Conservation (phyloP, 2,797 vertebrate genomes). For the Anableps anableps region DNA sequence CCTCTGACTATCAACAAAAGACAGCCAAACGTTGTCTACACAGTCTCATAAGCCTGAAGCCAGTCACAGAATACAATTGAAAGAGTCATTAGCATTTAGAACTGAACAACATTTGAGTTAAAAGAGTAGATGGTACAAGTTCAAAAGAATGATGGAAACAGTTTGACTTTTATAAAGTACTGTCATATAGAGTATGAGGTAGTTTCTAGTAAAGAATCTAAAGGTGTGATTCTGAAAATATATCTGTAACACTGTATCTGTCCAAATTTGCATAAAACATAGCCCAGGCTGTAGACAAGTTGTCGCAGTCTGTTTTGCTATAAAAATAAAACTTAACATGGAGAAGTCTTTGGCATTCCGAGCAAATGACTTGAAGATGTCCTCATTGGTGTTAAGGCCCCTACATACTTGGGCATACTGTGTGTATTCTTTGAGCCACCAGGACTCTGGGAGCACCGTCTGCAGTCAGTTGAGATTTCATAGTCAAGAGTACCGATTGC, state of each 20-base stretch:
- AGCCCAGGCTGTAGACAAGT: not conserved
- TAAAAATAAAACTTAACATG: no score
- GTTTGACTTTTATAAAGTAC: not conserved
- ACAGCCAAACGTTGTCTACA: conserved; percentile 15
- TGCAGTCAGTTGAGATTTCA: no score
- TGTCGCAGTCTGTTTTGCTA: not conserved
- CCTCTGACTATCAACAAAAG: conserved; percentile 65
- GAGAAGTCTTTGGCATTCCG: not conserved
- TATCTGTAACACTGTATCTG: not conserved
- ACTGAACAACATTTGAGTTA: not conserved
- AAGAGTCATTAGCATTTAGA: not conserved
- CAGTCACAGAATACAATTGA: not conserved
- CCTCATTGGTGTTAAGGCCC: not conserved
- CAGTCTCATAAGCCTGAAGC: conserved; percentile 13
- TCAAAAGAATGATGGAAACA: not conserved
- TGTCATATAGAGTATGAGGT: not conserved
- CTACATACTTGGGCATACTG: not conserved
- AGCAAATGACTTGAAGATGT: not conserved
- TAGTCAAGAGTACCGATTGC: no score
- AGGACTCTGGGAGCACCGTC: no score
- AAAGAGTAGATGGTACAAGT: not conserved
- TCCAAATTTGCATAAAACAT: not conserved
- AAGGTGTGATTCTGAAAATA: not conserved
- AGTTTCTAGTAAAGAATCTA: not conserved
- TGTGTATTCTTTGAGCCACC: no score